Percentiles rank a stretch among this genome's conserved stretches.
phyloP scores from a whole-genome alignment of 2,888 invertebrate species.

The Leuctra nigra region DNA sequence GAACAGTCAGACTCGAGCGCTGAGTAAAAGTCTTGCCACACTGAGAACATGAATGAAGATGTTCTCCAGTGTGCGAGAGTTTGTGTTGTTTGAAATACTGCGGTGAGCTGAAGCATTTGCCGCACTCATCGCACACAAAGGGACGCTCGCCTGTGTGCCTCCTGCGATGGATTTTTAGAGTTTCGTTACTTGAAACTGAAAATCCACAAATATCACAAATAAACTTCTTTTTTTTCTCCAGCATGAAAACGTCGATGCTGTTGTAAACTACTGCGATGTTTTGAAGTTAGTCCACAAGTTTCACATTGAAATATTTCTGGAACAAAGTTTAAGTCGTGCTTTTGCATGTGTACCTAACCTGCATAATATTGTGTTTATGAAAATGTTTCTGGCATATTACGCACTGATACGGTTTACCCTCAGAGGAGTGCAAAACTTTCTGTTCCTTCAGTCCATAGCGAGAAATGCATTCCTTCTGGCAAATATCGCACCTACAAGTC shows the following conservation, averaged over 20 bases:
- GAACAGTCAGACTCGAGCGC: constrained; percentile 40
- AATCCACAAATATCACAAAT: constrained; percentile 31
- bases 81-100: constrained; percentile 42
- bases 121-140: constrained; percentile 45
- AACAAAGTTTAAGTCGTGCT: background rate
- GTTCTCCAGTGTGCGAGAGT: constrained; percentile 44
- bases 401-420: constrained; percentile 40
- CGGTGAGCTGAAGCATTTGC: constrained; percentile 45
- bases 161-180: constrained; percentile 42
- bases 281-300: constrained; percentile 32
- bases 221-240: background rate
- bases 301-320: constrained; percentile 30
- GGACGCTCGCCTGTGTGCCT: constrained; percentile 48
- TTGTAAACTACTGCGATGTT: constrained; percentile 29
- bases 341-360: constrained; percentile 18
- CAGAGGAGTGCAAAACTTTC: background rate
- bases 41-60: constrained; percentile 49
- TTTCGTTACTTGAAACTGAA: constrained; percentile 41
- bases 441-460: constrained; percentile 11
- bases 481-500: constrained; percentile 36
- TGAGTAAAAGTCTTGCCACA: constrained; percentile 41
- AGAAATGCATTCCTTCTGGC: constrained; percentile 40
- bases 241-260: constrained; percentile 28
- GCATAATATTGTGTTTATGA: constrained; percentile 29
- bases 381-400: constrained; percentile 53